Evolutionary conservation across 1,140 invertebrate genomes (phyloP).

Genomic region (Chrysoperla carnea): DNA sequence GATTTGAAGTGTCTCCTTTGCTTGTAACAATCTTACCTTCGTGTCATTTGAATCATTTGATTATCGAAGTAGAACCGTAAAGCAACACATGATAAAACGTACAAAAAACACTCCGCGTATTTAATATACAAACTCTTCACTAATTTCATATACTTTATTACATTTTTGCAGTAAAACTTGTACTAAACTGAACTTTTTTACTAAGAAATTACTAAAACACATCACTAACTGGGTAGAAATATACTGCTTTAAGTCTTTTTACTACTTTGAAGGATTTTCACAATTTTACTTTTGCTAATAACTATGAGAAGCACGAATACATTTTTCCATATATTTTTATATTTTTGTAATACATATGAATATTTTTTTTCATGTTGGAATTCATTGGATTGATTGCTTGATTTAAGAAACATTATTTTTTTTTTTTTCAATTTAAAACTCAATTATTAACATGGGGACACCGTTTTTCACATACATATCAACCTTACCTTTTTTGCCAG

Average conservation of each 20-base stretch:
- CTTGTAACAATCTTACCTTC: not conserved
- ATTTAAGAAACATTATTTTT: not conserved
- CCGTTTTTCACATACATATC: not conserved
- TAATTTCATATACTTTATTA: not conserved
- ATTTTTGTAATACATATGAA: too few species aligned
- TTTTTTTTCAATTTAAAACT: not conserved
- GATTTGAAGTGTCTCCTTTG: not conserved
- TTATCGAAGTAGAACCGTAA: too few species aligned
- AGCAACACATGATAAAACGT: not conserved
- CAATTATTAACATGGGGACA: not conserved
- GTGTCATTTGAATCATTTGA: not conserved
- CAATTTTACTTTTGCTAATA: not conserved
- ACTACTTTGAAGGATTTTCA: not conserved
- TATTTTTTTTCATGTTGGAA: not conserved
- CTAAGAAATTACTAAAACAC: not conserved
- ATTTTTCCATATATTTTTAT: not conserved
- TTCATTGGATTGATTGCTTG: not conserved
- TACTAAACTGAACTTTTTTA: not conserved
- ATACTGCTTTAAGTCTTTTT: not conserved
- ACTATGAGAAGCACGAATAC: not conserved
- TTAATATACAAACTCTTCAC: not conserved
- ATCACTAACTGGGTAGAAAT: not conserved
- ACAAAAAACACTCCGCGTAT: not conserved
- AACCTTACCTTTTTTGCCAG: not conserved
- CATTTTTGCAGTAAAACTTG: not conserved